phyloP scores from a whole-genome alignment of 2,797 vertebrate species.

The Halcyon chelicuti region DNA sequence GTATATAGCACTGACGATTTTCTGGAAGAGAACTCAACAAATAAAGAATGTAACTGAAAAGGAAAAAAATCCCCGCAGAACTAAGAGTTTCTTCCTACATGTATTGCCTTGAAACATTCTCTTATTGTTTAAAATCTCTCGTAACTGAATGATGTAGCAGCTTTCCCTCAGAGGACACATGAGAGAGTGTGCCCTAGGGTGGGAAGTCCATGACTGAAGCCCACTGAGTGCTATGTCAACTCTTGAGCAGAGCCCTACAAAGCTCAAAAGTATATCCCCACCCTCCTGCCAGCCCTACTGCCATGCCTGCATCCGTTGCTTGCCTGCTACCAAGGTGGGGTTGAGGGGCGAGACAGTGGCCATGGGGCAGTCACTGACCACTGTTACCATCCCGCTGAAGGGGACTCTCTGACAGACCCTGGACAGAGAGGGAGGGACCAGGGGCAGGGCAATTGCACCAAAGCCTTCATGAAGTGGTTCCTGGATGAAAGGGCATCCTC shows the following conservation, averaged over 20 bases:
- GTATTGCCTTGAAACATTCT: neutral
- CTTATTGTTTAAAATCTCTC: neutral
- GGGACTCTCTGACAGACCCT: accelerated
- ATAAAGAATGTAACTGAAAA: conserved; percentile 26
- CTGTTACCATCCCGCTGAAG: accelerated
- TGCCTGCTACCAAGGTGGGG: too few relatives aligned
- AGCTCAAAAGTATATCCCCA: accelerated
- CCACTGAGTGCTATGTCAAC: accelerated
- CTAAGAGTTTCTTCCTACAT: neutral
- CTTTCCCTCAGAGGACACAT: neutral
- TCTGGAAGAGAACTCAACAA: conserved; percentile 1
- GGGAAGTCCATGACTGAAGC: accelerated
- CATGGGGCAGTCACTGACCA: too few relatives aligned
- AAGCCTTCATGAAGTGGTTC: accelerated
- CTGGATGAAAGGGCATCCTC: neutral
- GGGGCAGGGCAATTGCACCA: accelerated
- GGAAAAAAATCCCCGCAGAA: neutral
- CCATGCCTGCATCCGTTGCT: too few relatives aligned
- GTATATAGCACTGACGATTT: neutral
- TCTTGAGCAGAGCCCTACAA: neutral
- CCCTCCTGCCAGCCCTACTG: neutral
- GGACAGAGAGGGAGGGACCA: accelerated
- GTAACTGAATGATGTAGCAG: accelerated
- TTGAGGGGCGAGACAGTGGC: accelerated
- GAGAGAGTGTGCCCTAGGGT: accelerated